A percentile compares a stretch with the other conserved stretches of the same genome.
Evolutionary conservation across 2,113 vertebrate species (phyloP).

Genomic region (Lepisosteus osseus): DNA sequence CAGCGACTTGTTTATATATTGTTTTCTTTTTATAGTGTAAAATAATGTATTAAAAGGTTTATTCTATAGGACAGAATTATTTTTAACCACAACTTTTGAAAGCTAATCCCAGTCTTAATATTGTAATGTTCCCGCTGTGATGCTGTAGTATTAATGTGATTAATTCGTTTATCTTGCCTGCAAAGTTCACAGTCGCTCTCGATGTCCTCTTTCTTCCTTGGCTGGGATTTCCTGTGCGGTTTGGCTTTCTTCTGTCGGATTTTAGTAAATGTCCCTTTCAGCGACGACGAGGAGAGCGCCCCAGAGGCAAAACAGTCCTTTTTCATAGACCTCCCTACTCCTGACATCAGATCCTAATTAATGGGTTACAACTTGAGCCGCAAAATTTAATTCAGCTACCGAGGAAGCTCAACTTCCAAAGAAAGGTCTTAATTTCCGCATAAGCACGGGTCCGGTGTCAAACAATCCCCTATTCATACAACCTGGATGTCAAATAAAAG

Average conservation of each 20-base stretch:
- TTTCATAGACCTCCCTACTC: slow-evolving; percentile 55
- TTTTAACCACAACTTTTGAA: neutral
- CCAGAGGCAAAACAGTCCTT: slow-evolving; percentile 54
- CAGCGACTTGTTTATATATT: neutral
- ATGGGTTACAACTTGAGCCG: neutral
- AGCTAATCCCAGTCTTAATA: neutral
- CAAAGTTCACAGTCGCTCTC: slow-evolving; percentile 44
- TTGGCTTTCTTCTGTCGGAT: slow-evolving; percentile 40
- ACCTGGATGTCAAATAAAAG: no score
- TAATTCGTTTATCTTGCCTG: slow-evolving; percentile 50
- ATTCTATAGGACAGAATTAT: neutral
- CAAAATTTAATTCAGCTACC: no score
- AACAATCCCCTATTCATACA: no score
- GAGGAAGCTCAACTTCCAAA: no score
- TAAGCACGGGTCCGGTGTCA: no score
- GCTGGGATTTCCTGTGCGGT: slow-evolving; percentile 41
- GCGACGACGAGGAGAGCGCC: slow-evolving; percentile 54
- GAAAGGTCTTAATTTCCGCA: no score
- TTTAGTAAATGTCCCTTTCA: slow-evolving; percentile 52
- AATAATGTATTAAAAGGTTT: neutral
- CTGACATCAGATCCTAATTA: slow-evolving; percentile 49
- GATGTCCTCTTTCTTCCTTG: slow-evolving; percentile 19
- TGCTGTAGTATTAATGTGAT: neutral
- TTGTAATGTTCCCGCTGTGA: neutral
- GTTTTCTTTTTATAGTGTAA: neutral